Evolutionary conservation across 2,113 vertebrate species (phyloP), one percentile per base, ranked within the genome.

Genomic region (Raja brachyura): DNA sequence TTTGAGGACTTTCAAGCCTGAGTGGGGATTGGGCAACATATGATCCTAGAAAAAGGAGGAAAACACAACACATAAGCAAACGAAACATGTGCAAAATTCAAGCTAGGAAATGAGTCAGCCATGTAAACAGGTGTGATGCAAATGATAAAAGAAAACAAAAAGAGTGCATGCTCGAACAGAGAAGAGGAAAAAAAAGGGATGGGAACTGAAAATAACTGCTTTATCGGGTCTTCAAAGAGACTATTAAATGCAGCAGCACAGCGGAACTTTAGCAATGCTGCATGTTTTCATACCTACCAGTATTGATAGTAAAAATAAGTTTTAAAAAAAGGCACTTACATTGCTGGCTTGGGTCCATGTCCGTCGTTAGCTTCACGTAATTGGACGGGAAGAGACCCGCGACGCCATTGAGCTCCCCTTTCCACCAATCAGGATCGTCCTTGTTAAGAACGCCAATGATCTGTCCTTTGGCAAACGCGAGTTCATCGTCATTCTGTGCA

Each of bases 1-100:
- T 99, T 99, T 99, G 98, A 99, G 99, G 98, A 99, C 99, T 99
- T 99, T 99, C 98, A 99, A 98, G 99, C 98, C 97, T 98, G 98
- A 98, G 98, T 98, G 98, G 99, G 99, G 98, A 98, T 97, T 99
- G 98, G 97, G 97, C 97, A 98, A 98, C 97, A 99, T 99, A 99
- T 99, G 98, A 98, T 99, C 99, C 99, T 99, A 98, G 98, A 99
- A 98, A 99, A 98, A 99, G 98, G 98, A 99, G 98, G 98, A 99
- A 98, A 99, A 99, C 96, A 97, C 98, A 99, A 99, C 99, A 99
- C 98, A 99, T 99, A 99, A 99, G 98, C 98, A 98, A 99, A 96
- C 95, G 98, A 98, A 97, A 97, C 97, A 96, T 97, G 96, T 97
- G 96, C 97, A 97, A 98, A 48, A 93, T 97, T 95, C 97, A 97